phyloP scores from a whole-genome alignment of 2,888 invertebrate genomes.

The Drosophila austrosaltans region DNA sequence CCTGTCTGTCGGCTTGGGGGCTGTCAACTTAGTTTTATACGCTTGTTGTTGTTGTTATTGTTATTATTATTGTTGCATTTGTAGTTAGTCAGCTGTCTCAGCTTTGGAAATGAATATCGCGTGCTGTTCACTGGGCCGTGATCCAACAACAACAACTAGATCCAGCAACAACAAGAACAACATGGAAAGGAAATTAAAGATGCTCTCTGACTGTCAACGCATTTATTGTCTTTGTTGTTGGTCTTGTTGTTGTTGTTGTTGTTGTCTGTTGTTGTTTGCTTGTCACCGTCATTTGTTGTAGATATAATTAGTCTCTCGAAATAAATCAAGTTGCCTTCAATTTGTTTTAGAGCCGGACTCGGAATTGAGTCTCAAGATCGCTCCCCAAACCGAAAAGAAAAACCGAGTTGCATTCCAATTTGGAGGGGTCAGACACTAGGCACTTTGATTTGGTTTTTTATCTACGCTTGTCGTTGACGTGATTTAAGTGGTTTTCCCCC shows the following conservation, averaged over 20 bases:
- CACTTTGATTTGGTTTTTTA: slow-evolving; percentile 38
- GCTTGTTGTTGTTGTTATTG: slow-evolving; percentile 24
- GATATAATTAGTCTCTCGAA: slow-evolving; percentile 72
- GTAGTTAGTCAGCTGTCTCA: slow-evolving; percentile 51
- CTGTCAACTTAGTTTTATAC: slow-evolving; percentile 51
- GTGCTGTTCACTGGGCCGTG: slow-evolving; percentile 75
- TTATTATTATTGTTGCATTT: slow-evolving; percentile 52
- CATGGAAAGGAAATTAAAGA: slow-evolving; percentile 64
- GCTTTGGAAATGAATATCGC: slow-evolving; percentile 62
- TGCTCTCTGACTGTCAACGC: slow-evolving; percentile 71
- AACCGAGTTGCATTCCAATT: slow-evolving; percentile 30
- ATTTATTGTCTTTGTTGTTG: slow-evolving; percentile 48
- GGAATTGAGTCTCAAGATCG: slow-evolving; percentile 33
- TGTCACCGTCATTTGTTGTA: slow-evolving; percentile 42
- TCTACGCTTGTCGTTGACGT: slow-evolving; percentile 57
- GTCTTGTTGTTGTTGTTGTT: slow-evolving; percentile 15
- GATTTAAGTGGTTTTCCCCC: slow-evolving; percentile 67
- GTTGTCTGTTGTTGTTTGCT: slow-evolving; percentile 51
- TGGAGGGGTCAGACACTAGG: slow-evolving; percentile 14
- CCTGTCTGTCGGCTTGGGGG: slow-evolving; percentile 46
- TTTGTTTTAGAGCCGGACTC: slow-evolving; percentile 19
- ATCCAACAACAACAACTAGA: slow-evolving; percentile 57
- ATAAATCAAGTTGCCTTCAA: slow-evolving; percentile 68
- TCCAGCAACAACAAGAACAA: slow-evolving; percentile 47
- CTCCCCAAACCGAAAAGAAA: neutral